A percentile compares a stretch with the other conserved stretches of the same genome.
These are phyloP conservation scores for Drosophila pallidifrons DNA, from an alignment of 1,140 invertebrate genomes.

Conservation along the genomic window DNA sequence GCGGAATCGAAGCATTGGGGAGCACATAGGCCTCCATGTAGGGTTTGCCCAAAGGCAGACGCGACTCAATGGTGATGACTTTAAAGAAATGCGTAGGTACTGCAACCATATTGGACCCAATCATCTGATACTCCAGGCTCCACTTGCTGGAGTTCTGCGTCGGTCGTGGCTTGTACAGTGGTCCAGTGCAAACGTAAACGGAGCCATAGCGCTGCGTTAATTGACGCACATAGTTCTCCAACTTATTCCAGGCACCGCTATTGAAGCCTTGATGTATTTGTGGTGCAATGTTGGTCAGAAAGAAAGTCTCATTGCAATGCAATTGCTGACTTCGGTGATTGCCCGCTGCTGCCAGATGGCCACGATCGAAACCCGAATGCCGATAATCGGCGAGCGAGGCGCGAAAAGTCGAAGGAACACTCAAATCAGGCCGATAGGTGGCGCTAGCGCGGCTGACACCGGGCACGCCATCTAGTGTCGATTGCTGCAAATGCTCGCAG, in stretches of 20 bases:
- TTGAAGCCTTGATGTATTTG: slow-evolving; percentile 99
- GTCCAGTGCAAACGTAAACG: slow-evolving; percentile 98
- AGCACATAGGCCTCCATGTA: slow-evolving; percentile 97
- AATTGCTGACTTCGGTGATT: slow-evolving; percentile 94
- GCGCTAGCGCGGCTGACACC: slow-evolving; percentile 89
- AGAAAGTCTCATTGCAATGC: slow-evolving; percentile 94
- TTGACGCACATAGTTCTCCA: slow-evolving; percentile 84
- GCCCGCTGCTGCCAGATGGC: slow-evolving; percentile 98
- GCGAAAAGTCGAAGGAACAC: slow-evolving; percentile 91
- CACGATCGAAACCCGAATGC: slow-evolving; percentile 96
- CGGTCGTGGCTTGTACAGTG: slow-evolving; percentile 94
- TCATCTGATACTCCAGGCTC: slow-evolving; percentile 97
- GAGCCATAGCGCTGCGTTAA: slow-evolving; percentile 92
- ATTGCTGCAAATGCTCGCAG: slow-evolving; percentile 95
- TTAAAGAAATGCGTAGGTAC: slow-evolving; percentile 99
- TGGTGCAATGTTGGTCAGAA: slow-evolving; percentile 97
- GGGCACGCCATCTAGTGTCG: slow-evolving; percentile 82
- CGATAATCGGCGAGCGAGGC: slow-evolving; percentile 96
- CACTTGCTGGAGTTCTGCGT: slow-evolving; percentile 92
- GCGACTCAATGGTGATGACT: slow-evolving; percentile 92
- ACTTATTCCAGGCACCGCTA: slow-evolving; percentile 94
- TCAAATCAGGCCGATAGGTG: slow-evolving; percentile 93
- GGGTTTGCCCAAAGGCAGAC: slow-evolving; percentile 87
- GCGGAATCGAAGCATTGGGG: slow-evolving; percentile 94
- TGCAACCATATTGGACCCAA: slow-evolving; percentile 96